Evolutionary conservation across 2,888 invertebrate species (phyloP).

Genomic region (Eurois occulta): DNA sequence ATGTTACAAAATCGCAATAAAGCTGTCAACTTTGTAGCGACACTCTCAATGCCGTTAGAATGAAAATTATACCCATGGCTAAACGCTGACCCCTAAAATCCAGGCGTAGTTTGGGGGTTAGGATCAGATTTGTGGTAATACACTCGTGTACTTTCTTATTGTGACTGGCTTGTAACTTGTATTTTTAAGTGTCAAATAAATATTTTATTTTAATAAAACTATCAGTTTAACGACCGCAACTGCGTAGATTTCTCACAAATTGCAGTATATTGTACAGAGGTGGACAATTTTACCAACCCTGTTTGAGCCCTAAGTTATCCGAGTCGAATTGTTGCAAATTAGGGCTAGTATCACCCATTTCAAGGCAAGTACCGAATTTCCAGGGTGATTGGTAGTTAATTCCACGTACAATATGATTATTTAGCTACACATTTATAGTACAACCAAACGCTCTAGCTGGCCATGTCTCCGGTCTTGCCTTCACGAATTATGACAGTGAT

Average conservation of each 20-base stretch:
- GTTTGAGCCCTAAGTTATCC: not conserved
- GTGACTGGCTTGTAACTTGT: no score
- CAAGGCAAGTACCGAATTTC: not conserved
- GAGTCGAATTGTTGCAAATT: not conserved
- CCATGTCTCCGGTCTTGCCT: not conserved
- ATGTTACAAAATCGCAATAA: no score
- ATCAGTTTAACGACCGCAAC: not conserved
- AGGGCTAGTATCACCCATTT: not conserved
- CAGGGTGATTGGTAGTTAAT: not conserved
- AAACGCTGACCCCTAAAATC: no score
- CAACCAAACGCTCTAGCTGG: not conserved
- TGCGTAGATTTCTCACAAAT: not conserved
- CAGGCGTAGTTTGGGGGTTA: no score
- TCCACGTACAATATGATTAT: not conserved
- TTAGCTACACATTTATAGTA: not conserved
- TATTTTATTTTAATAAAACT: no score
- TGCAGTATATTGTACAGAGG: not conserved
- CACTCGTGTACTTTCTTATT: no score
- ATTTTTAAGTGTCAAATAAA: no score
- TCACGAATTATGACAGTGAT: not conserved
- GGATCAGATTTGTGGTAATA: no score
- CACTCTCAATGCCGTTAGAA: no score
- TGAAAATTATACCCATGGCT: no score
- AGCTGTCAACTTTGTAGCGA: no score
- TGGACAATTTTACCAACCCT: not conserved